Evolutionary conservation across 2,797 vertebrate species (phyloP).

Genomic region (Brachymystax lenok): DNA sequence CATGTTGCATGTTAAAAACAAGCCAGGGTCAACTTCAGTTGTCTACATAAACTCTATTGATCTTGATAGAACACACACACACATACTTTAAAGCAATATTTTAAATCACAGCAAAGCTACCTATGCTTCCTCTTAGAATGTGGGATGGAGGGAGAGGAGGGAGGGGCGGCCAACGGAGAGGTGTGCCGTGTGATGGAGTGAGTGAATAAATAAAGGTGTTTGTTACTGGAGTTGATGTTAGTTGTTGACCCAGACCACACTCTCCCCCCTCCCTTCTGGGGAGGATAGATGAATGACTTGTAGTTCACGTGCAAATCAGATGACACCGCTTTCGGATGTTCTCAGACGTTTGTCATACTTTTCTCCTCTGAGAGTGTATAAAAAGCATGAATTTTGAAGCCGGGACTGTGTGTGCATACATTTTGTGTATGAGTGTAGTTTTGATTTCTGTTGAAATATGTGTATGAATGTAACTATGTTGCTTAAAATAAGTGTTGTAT

Average conservation of each 20-base stretch:
- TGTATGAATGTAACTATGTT: neutral
- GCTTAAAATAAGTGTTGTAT: neutral
- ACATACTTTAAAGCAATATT: too few relatives aligned
- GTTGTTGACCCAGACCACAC: slow-evolving; percentile 20
- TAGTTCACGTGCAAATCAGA: slow-evolving; percentile 40
- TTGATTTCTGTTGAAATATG: neutral
- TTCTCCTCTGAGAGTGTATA: slow-evolving; percentile 40
- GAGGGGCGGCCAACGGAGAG: slow-evolving; percentile 7
- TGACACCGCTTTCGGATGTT: slow-evolving; percentile 35
- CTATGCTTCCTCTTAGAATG: neutral
- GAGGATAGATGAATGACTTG: slow-evolving; percentile 49
- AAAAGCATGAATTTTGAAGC: slow-evolving; percentile 34
- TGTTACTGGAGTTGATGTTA: slow-evolving; percentile 25
- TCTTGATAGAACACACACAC: neutral
- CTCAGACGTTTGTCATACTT: slow-evolving; percentile 36
- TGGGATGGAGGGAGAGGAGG: neutral
- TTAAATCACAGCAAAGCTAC: neutral
- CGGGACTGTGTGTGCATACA: neutral
- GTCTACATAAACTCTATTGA: neutral
- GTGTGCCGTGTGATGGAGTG: slow-evolving; percentile 12
- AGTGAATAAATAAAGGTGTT: slow-evolving; percentile 35
- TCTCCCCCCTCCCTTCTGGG: slow-evolving; percentile 22
- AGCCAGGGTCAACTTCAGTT: neutral
- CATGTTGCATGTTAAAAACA: neutral
- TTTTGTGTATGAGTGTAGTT: slow-evolving; percentile 11